A percentile compares a stretch with the other conserved stretches of the same genome.
Conservation (phyloP, 1,140 invertebrate genomes). For the Lordiphosa collinella region DNA sequence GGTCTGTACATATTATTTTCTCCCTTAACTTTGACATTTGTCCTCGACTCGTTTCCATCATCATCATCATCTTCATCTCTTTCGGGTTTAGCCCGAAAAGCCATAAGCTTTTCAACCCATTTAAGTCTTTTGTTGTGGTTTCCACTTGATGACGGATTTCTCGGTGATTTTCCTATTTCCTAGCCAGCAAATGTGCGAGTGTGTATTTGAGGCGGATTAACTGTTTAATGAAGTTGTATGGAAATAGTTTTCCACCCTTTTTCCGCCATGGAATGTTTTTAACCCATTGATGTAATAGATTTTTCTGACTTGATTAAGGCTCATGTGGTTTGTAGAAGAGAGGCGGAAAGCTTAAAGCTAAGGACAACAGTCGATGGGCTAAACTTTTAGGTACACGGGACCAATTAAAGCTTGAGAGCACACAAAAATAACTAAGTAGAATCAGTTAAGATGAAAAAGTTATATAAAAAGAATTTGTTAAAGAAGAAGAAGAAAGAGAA, state of each 20-base stretch:
- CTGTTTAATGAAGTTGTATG: constrained; percentile 51
- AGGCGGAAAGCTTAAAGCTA: too few relatives aligned
- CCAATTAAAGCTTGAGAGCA: too few relatives aligned
- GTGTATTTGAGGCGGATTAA: constrained; percentile 2
- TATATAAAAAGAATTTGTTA: not conserved
- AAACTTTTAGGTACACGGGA: too few relatives aligned
- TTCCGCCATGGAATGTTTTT: not conserved
- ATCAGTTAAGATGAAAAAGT: not conserved
- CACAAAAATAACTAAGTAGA: not conserved
- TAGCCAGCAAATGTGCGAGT: not conserved
- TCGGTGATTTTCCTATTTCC: constrained; percentile 28
- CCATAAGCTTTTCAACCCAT: constrained; percentile 32
- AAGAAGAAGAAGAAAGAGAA: not conserved
- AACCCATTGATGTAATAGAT: too few relatives aligned
- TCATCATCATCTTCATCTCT: constrained; percentile 15
- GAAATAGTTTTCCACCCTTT: constrained; percentile 20
- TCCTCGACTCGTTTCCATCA: constrained; percentile 6
- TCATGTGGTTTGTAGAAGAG: too few relatives aligned
- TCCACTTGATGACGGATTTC: constrained; percentile 32
- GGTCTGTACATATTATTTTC: too few relatives aligned
- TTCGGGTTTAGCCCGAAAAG: constrained; percentile 34
- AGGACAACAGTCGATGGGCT: too few relatives aligned
- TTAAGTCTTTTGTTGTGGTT: constrained; percentile 60
- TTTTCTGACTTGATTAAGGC: too few relatives aligned
- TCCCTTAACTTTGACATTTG: constrained; percentile 32